Evolutionary conservation across 2,113 vertebrate species (phyloP).

Genomic region (Saguinus imperator): DNA sequence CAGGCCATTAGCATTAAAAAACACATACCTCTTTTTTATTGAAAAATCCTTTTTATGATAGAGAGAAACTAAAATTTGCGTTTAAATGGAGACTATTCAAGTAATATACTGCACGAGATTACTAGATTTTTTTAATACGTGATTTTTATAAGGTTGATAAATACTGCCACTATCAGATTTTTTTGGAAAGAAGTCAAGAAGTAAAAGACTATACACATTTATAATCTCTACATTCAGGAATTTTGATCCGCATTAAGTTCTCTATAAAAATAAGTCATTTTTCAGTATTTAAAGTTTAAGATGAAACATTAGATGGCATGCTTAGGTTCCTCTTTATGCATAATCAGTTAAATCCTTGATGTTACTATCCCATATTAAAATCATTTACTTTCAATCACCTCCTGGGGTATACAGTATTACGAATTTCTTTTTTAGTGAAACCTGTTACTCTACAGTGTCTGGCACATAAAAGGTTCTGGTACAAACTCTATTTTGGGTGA

Average conservation of each 20-base stretch:
- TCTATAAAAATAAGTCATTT: not conserved
- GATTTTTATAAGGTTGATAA: slow-evolving; percentile 68
- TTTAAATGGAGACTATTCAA: slow-evolving; percentile 70
- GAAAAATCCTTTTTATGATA: slow-evolving; percentile 68
- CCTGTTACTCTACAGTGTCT: not conserved
- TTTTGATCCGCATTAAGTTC: not conserved
- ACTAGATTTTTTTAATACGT: slow-evolving; percentile 40
- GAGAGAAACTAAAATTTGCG: slow-evolving; percentile 60
- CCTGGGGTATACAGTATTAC: not conserved
- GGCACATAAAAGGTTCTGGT: not conserved
- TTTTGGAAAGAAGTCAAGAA: not conserved
- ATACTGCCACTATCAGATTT: slow-evolving; percentile 2
- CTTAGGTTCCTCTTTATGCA: not conserved
- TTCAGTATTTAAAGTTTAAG: slow-evolving; percentile 29
- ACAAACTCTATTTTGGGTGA: not conserved
- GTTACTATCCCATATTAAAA: not conserved
- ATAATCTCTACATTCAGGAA: not conserved
- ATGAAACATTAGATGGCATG: not conserved
- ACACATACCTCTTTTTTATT: slow-evolving; percentile 57
- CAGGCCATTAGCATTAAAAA: slow-evolving; percentile 58
- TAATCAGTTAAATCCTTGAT: slow-evolving; percentile 34
- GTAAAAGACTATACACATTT: not conserved
- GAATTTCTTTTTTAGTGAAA: not conserved
- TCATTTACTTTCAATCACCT: not conserved
- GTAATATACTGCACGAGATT: slow-evolving; percentile 50